These are phyloP conservation scores for Gobio gobio DNA, from an alignment of 2,113 vertebrate species.

Conservation along the genomic window DNA sequence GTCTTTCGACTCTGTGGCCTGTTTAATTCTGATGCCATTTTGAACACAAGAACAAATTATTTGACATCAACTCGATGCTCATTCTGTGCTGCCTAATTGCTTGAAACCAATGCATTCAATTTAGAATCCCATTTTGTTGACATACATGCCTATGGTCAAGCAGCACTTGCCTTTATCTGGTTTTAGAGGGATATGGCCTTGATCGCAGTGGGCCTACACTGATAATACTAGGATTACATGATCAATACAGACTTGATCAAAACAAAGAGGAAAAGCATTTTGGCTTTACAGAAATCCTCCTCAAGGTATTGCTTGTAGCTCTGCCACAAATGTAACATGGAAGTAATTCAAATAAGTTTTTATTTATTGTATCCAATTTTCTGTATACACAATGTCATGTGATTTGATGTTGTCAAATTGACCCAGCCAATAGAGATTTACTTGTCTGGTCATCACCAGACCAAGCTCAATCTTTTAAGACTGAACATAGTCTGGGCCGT, in stretches of 20 bases:
- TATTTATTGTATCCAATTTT: neutral
- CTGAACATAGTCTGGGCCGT: too few relatives aligned
- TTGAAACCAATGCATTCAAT: neutral
- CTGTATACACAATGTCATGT: too few relatives aligned
- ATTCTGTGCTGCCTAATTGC: neutral
- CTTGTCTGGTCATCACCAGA: too few relatives aligned
- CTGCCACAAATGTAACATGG: neutral
- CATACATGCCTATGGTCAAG: neutral
- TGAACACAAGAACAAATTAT: neutral
- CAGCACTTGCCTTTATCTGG: constrained; percentile 52
- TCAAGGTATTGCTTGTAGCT: neutral
- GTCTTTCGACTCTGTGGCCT: neutral
- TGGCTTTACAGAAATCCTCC: constrained; percentile 17
- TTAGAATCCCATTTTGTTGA: neutral
- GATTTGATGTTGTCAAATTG: neutral
- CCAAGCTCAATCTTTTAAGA: too few relatives aligned
- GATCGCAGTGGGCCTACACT: constrained; percentile 60
- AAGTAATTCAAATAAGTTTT: neutral
- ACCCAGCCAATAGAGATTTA: neutral
- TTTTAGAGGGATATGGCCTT: constrained; percentile 51
- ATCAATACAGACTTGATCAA: constrained; percentile 59
- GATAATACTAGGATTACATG: constrained; percentile 70
- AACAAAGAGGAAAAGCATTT: constrained; percentile 4
- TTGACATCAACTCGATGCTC: neutral
- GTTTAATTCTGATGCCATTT: neutral